Evolutionary conservation across 1,140 invertebrate species (phyloP), one percentile per base, ranked within the genome.

Genomic region (Mercenaria mercenaria): DNA sequence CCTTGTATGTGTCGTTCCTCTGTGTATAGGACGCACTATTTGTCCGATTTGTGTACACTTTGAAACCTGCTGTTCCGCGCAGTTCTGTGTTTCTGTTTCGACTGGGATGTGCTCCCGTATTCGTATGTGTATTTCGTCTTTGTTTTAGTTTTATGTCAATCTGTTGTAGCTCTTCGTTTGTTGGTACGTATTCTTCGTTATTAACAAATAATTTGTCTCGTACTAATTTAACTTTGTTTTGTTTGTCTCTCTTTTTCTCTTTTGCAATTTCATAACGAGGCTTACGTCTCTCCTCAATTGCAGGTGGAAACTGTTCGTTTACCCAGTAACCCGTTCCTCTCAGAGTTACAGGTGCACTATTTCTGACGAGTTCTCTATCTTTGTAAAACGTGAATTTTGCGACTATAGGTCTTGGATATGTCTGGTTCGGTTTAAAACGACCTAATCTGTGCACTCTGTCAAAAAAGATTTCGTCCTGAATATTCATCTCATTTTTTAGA

Each of bases 381-480:
- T 77, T 77, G n/a, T 43, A 77, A 77, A 77, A 77, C n/a, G 74
- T 77, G 32, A 77, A 77, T 77, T 77, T 77, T 29, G 74, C 74
- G 1, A 77, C 43, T 26, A 77, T 77, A 15, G 74, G 74, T 20
- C 74, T 29, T 10, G 74, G 37, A n/a, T 77, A 77, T 26, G 3
- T 29, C 26, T 77, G 74, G 34, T 43, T 77, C 8, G n/a, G 26
- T 1, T 43, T 77, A 8, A 34, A 77, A 4, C 43, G 26, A 13
- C 74, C 74, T 6, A 77, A 18, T 6, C 74, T 11, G n/a, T 77
- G 74, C 13, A 77, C 74, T 32, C 74, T 41, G n/a, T 77, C 74
- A 77, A 77, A 77, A 18, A 50, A 43, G n/a, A 77, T 77, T 43
- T 77, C 39, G 2, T 39, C 26, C 10, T 77, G 8, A 13, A 77